Evolutionary conservation across 37 sponge, comb jelly and placozoan genomes (phyloP).

Genomic region (Beroe ovata): DNA sequence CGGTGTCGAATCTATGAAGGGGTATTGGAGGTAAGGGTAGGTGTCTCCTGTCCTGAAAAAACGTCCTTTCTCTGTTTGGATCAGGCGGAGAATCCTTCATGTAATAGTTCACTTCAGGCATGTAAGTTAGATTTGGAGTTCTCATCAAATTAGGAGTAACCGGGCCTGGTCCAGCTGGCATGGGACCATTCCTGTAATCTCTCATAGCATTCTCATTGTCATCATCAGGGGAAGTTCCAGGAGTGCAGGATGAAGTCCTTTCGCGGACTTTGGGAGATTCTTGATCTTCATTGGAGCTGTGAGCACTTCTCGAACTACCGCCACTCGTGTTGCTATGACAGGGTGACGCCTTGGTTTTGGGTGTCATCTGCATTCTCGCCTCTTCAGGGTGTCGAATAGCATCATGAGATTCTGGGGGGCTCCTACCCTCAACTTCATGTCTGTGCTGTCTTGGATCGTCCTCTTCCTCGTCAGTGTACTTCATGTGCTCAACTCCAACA

Average conservation of each 20-base stretch:
- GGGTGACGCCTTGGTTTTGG: constrained; percentile 14
- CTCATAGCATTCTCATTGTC: constrained; percentile 27
- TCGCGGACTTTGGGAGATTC: constrained; percentile 49
- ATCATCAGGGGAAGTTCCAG: constrained; percentile 56
- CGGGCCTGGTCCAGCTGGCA: not conserved
- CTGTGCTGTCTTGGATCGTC: not conserved
- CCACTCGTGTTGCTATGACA: constrained; percentile 57
- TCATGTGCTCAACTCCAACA: constrained; percentile 16
- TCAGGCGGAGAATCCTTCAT: constrained; percentile 61
- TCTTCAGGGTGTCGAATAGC: constrained; percentile 8
- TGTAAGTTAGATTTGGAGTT: constrained; percentile 51
- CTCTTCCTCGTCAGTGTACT: constrained; percentile 34
- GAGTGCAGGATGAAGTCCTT: constrained; percentile 39
- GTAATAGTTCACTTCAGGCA: constrained; percentile 66
- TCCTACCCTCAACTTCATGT: constrained; percentile 2
- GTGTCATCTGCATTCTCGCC: constrained; percentile 5
- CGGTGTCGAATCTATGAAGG: constrained; percentile 59
- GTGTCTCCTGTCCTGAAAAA: constrained; percentile 57
- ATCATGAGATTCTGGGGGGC: not conserved
- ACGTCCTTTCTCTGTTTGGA: constrained; percentile 21
- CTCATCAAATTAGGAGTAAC: constrained; percentile 58
- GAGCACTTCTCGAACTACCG: constrained; percentile 46
- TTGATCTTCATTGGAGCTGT: constrained; percentile 64
- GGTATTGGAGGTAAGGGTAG: constrained; percentile 53
- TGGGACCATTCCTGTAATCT: constrained; percentile 52